These are phyloP conservation scores for Stegodyphus mimosarum DNA, from an alignment of 1,140 invertebrate genomes.

Conservation along the genomic window DNA sequence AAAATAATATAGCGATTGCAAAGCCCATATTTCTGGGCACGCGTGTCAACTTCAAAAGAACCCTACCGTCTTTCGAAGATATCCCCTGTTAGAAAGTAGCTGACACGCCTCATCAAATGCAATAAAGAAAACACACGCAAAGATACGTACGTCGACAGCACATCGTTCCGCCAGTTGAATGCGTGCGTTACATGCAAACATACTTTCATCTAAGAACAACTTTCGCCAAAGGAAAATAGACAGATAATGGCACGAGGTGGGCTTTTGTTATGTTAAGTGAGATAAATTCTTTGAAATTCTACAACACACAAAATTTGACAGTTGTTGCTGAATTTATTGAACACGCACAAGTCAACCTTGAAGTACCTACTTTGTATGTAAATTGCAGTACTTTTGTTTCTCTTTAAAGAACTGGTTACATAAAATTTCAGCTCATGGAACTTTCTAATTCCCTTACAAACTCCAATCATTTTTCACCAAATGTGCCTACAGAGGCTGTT, in stretches of 20 bases:
- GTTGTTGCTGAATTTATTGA: not conserved
- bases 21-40: not conserved
- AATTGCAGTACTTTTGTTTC: no score
- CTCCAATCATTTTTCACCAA: no score
- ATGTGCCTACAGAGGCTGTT: no score
- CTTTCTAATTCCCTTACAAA: no score
- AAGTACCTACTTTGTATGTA: no score
- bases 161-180: no score
- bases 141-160: no score
- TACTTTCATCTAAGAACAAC: not conserved
- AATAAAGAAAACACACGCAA: not conserved
- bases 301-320: not conserved
- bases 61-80: not conserved
- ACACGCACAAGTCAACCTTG: no score
- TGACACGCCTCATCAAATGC: not conserved
- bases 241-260: not conserved
- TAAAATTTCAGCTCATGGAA: no score
- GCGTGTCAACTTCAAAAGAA: not conserved
- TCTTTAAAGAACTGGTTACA: no score
- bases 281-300: not conserved
- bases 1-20: not conserved
- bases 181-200: not conserved
- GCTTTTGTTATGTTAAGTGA: not conserved
- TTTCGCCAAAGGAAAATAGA: not conserved
- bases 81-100: not conserved